These are phyloP conservation scores for Andrena marginata DNA, from an alignment of 2,888 invertebrate genomes.

Conservation along the genomic window DNA sequence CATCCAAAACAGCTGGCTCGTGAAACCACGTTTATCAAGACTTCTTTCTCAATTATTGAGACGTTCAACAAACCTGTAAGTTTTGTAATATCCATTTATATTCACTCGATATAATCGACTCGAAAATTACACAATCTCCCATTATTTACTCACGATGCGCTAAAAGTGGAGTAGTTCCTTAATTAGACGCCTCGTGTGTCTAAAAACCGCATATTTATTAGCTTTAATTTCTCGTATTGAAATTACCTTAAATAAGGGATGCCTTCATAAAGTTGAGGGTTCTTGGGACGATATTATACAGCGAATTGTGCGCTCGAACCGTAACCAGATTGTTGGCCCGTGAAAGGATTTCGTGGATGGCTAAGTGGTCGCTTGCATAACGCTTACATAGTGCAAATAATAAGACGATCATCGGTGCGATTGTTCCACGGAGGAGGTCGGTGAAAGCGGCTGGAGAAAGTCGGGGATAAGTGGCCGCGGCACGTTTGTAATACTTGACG, in stretches of 20 bases:
- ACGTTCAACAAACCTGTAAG: not conserved
- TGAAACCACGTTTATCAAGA: not conserved
- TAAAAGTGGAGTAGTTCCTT: too few species aligned
- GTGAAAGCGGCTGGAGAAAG: conserved; percentile 72
- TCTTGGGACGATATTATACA: too few species aligned
- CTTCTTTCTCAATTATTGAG: not conserved
- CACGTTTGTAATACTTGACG: conserved; percentile 54
- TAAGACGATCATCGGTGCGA: conserved; percentile 65
- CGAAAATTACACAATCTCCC: too few species aligned
- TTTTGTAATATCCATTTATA: not conserved
- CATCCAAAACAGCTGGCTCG: not conserved
- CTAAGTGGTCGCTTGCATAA: conserved; percentile 47
- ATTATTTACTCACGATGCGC: too few species aligned
- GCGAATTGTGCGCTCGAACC: conserved; percentile 12
- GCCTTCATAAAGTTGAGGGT: too few species aligned
- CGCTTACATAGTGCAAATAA: conserved; percentile 64
- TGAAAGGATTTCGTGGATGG: conserved; percentile 55
- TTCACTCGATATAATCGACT: not conserved
- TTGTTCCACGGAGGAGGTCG: conserved; percentile 54
- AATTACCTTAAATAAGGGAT: too few species aligned
- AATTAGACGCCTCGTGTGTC: too few species aligned
- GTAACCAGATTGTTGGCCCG: conserved; percentile 29
- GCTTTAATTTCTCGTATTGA: too few species aligned
- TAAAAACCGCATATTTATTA: too few species aligned
- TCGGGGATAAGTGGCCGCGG: conserved; percentile 51